phyloP scores from a whole-genome alignment of 1,140 invertebrate species.

The Medauroidea extradentata region DNA sequence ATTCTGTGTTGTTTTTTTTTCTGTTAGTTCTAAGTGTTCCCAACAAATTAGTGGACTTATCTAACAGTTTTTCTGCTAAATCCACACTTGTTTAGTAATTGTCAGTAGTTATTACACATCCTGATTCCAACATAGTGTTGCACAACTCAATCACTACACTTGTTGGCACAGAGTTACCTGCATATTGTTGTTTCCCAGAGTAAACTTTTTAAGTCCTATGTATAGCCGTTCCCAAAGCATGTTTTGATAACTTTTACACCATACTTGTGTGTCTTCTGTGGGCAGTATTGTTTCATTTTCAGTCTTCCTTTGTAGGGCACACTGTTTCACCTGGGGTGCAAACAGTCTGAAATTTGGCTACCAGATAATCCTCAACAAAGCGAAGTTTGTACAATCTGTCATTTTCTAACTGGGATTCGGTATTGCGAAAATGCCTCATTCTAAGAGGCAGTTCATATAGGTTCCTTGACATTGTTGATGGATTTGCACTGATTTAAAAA shows the following conservation, averaged over 20 bases:
- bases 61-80: neutral
- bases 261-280: neutral
- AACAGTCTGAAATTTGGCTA: too few relatives aligned
- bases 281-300: neutral
- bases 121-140: neutral
- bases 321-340: neutral
- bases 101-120: slow-evolving; percentile 7
- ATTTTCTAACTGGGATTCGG: slow-evolving; percentile 14
- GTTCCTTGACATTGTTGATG: slow-evolving; percentile 17
- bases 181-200: neutral
- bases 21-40: neutral
- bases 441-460: slow-evolving; percentile 25
- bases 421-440: slow-evolving; percentile 26
- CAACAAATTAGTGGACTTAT: neutral
- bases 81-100: slow-evolving; percentile 17
- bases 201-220: neutral
- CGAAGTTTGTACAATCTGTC: slow-evolving; percentile 26
- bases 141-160: slow-evolving; percentile 8
- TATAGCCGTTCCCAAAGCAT: neutral
- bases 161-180: neutral
- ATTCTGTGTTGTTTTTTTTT: slow-evolving; percentile 8
- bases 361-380: slow-evolving; percentile 7
- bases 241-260: neutral
- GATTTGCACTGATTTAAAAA: too few relatives aligned
- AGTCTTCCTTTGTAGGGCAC: neutral